phyloP scores from a whole-genome alignment of 2,113 vertebrate species.

The Pteropus alecto region DNA sequence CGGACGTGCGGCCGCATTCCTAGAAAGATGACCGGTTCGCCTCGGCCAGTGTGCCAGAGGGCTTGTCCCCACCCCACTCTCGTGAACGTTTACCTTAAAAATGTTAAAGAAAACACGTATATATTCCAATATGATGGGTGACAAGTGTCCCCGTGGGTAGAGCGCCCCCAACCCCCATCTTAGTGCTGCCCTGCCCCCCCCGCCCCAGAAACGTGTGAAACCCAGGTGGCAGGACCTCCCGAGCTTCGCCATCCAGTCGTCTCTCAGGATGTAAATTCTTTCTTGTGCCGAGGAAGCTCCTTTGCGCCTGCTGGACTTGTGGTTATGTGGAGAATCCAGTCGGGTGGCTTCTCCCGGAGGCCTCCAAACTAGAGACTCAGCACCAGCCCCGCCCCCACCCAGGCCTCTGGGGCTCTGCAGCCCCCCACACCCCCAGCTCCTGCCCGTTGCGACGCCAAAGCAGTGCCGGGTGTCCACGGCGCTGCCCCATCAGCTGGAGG shows the following conservation, averaged over 20 bases:
- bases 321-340: neutral
- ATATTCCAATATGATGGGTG: accelerated
- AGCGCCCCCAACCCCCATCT: accelerated
- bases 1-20: accelerated
- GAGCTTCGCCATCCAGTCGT: accelerated
- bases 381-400: accelerated
- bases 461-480: accelerated
- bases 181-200: neutral
- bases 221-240: accelerated
- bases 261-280: accelerated
- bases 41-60: neutral
- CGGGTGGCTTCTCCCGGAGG: neutral
- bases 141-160: neutral
- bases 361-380: accelerated
- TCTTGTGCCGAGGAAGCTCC: neutral
- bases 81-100: neutral
- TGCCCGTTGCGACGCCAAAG: accelerated
- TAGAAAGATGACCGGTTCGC: neutral
- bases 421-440: neutral
- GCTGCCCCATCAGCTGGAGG: accelerated
- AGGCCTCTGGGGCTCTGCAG: neutral
- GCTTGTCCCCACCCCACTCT: neutral
- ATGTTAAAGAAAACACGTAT: no score
- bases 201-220: neutral
- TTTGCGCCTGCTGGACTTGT: neutral